Conservation (phyloP, 1,140 invertebrate species). For the Caerostris extrusa region DNA sequence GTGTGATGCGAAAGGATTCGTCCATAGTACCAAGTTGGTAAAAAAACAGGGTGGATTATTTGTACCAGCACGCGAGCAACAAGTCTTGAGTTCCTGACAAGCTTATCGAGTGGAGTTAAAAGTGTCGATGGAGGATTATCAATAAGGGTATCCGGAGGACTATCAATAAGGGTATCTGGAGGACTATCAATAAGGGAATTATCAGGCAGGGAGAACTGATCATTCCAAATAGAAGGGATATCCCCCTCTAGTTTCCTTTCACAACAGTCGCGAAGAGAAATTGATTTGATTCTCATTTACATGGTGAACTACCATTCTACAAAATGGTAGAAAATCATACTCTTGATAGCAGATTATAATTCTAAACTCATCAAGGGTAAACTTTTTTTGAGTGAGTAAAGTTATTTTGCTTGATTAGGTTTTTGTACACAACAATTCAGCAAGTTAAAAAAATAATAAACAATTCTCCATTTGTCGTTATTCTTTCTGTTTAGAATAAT, state of each 20-base stretch:
- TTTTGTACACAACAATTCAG: too few species aligned
- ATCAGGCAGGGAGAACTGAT: not conserved
- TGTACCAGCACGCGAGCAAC: constrained; percentile 34
- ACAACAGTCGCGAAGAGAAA: not conserved
- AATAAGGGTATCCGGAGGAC: not conserved
- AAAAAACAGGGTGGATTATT: not conserved
- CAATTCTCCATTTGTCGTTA: too few species aligned
- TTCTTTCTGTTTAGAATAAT: too few species aligned
- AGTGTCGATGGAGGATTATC: not conserved
- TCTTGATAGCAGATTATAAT: too few species aligned
- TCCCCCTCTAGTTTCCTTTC: not conserved
- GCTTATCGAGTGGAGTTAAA: not conserved
- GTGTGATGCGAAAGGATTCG: not conserved
- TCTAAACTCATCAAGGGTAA: too few species aligned
- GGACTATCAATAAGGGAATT: not conserved
- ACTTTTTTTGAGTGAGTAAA: too few species aligned
- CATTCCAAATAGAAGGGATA: not conserved
- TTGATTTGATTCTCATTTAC: too few species aligned
- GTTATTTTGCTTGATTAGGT: too few species aligned
- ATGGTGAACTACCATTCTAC: too few species aligned
- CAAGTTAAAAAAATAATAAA: too few species aligned
- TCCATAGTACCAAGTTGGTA: not conserved
- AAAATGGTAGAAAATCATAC: too few species aligned
- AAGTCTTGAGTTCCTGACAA: constrained; percentile 5
- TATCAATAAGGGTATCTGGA: not conserved